Conservation (phyloP, 2,888 invertebrate genomes). For the Cyclophora punctaria region DNA sequence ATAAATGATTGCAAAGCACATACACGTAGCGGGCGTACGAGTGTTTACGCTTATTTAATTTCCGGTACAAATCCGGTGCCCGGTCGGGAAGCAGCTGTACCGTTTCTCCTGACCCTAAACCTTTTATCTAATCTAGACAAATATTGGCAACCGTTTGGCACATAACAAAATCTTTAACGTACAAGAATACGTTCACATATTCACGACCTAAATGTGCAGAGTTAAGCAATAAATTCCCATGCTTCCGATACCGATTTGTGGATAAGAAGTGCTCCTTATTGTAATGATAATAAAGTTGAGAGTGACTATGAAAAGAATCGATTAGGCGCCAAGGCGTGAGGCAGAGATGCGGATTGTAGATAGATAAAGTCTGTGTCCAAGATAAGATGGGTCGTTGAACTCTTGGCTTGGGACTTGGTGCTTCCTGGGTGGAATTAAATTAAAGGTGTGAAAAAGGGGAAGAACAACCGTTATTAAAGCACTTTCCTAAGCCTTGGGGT, state of each 20-base stretch:
- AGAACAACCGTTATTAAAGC: conserved; percentile 10
- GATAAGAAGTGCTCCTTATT: conserved; percentile 32
- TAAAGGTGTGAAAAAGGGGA: conserved; percentile 14
- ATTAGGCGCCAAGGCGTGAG: conserved; percentile 39
- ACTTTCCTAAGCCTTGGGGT: conserved; percentile 3
- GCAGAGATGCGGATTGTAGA: conserved; percentile 51
- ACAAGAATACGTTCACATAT: conserved; percentile 15
- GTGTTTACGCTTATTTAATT: conserved; percentile 4
- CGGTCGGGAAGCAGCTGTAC: conserved; percentile 32
- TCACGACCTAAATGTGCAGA: conserved; percentile 21
- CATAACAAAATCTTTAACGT: conserved; percentile 37
- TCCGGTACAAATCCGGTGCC: conserved; percentile 17
- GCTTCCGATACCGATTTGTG: conserved; percentile 12
- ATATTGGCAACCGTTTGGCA: conserved; percentile 47
- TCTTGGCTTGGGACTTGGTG: conserved; percentile 32
- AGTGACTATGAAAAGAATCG: conserved; percentile 36
- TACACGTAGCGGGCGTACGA: conserved; percentile 3
- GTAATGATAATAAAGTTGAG: conserved; percentile 35
- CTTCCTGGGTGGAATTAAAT: conserved; percentile 28
- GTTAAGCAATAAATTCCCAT: conserved; percentile 25
- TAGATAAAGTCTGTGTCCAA: conserved; percentile 54
- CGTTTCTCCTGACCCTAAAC: conserved; percentile 31
- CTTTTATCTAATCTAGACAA: conserved; percentile 57
- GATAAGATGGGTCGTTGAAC: conserved; percentile 63
- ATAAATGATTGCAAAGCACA: no score